Evolutionary conservation across 2,888 invertebrate species (phyloP).

Genomic region (Heliconius ethilla): DNA sequence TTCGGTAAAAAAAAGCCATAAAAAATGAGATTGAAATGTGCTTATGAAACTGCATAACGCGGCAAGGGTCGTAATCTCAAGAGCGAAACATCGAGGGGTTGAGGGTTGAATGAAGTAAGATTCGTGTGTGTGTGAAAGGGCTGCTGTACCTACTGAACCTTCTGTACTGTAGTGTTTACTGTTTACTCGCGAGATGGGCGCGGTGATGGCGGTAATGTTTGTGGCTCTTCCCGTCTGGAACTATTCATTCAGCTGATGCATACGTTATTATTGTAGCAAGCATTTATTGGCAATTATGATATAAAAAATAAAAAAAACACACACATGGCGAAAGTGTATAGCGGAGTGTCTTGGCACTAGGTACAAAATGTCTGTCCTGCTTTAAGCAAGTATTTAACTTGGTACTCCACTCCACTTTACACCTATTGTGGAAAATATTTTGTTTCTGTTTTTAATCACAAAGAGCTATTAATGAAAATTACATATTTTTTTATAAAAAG

Average conservation of each 20-base stretch:
- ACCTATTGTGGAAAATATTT: too few species aligned
- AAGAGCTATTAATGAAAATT: too few species aligned
- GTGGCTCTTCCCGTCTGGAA: slow-evolving; percentile 62
- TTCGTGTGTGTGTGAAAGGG: slow-evolving; percentile 48
- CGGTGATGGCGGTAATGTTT: slow-evolving; percentile 71
- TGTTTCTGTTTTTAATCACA: too few species aligned
- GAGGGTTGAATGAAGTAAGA: slow-evolving; percentile 14
- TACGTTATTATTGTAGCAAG: slow-evolving; percentile 38
- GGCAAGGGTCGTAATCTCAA: slow-evolving; percentile 22
- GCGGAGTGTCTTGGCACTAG: neutral
- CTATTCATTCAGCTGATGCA: slow-evolving; percentile 49
- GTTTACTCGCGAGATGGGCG: slow-evolving; percentile 73
- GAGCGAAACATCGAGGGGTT: slow-evolving; percentile 22
- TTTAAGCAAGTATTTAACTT: too few species aligned
- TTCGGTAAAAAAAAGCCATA: neutral
- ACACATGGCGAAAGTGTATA: neutral
- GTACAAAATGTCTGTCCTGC: neutral
- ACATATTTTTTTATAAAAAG: too few species aligned
- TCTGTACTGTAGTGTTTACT: slow-evolving; percentile 46
- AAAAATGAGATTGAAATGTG: slow-evolving; percentile 17
- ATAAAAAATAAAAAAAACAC: too few species aligned
- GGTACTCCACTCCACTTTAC: too few species aligned
- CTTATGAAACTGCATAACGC: slow-evolving; percentile 11
- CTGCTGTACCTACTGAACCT: slow-evolving; percentile 32
- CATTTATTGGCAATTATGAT: neutral